Evolutionary conservation across 2,113 vertebrate genomes (phyloP).

Genomic region (Naja naja): DNA sequence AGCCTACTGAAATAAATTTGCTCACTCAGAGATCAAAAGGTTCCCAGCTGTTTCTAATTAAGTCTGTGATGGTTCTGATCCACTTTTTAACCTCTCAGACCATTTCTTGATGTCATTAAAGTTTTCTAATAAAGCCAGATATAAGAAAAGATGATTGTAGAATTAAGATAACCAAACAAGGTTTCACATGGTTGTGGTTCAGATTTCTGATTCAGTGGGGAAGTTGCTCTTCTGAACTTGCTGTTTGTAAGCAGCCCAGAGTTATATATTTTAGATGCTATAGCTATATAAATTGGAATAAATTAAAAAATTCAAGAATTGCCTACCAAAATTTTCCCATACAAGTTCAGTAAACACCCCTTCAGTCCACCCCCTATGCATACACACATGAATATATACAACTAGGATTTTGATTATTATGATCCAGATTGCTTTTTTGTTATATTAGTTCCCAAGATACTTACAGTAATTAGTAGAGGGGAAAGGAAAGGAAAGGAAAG

Average conservation of each 20-base stretch:
- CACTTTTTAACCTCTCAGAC: background rate
- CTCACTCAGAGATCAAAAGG: background rate
- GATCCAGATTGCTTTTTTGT: background rate
- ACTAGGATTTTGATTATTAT: background rate
- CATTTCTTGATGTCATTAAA: background rate
- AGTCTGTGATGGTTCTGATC: background rate
- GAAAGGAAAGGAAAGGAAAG: no score
- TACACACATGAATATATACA: background rate
- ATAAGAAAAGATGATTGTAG: background rate
- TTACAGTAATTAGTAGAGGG: background rate
- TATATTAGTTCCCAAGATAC: background rate
- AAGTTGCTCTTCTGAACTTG: background rate
- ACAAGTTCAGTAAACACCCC: background rate
- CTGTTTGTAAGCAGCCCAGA: background rate
- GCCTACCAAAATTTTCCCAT: background rate
- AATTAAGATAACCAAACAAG: background rate
- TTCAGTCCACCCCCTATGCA: no score
- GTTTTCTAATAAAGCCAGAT: background rate
- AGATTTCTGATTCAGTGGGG: background rate
- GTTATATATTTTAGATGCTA: background rate
- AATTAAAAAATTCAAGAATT: background rate
- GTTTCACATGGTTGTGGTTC: background rate
- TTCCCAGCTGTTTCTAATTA: background rate
- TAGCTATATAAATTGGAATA: background rate
- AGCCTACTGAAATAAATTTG: slow-evolving; percentile 9